Percentiles rank a stretch among this genome's conserved stretches.
Conservation (phyloP, 1,140 invertebrate species). For the Cotesia chilonis region DNA sequence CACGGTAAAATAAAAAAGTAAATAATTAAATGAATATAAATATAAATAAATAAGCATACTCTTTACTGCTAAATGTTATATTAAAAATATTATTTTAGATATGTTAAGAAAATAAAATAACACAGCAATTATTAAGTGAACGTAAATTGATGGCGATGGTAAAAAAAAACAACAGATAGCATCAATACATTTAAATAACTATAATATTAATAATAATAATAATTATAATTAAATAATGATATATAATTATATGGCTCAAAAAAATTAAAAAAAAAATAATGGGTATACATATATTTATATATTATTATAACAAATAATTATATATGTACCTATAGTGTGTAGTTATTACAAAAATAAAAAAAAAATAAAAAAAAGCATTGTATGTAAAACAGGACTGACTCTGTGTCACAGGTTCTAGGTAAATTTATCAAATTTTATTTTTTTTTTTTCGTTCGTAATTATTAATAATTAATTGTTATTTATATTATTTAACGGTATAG, state of each 20-base stretch:
- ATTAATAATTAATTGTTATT: background rate
- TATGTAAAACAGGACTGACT: constrained; percentile 22
- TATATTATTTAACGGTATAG: constrained; percentile 4
- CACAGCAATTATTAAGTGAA: constrained; percentile 42
- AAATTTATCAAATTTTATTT: background rate
- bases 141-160: constrained; percentile 39
- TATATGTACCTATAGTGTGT: constrained; percentile 39
- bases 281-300: constrained; percentile 36
- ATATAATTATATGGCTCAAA: constrained; percentile 40
- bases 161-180: constrained; percentile 38
- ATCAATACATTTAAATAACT: constrained; percentile 28
- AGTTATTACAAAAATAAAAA: constrained; percentile 21
- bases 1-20: constrained; percentile 23
- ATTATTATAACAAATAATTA: constrained; percentile 27
- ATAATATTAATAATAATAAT: too few species aligned
- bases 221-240: constrained; percentile 40
- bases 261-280: constrained; percentile 26
- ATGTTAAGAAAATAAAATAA: constrained; percentile 35
- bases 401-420: constrained; percentile 26
- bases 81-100: constrained; percentile 46
- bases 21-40: constrained; percentile 5
- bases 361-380: constrained; percentile 25
- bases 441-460: background rate
- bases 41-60: constrained; percentile 19
- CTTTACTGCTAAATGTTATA: constrained; percentile 40